Evolutionary conservation across 2,113 vertebrate species (phyloP).

Genomic region (Phycodurus eques): DNA sequence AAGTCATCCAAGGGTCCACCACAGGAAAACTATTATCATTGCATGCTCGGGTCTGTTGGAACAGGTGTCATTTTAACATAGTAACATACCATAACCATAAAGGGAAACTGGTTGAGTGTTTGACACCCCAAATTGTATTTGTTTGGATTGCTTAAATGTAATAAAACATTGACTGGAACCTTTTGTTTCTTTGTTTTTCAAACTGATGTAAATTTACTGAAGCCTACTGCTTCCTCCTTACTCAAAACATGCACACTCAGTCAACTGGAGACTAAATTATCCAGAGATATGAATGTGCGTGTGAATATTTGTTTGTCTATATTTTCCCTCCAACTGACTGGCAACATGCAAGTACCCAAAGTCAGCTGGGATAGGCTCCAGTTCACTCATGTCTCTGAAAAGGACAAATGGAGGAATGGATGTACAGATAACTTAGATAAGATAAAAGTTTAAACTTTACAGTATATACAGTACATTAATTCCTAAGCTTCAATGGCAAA

Average conservation of each 20-base stretch:
- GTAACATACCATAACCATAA: neutral
- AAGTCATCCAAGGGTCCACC: conserved; percentile 7
- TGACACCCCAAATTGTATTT: neutral
- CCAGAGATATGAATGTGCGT: neutral
- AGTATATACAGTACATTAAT: neutral
- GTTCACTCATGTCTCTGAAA: neutral
- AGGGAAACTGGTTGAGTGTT: neutral
- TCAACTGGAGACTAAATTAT: neutral
- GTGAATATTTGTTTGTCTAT: neutral
- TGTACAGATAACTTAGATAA: neutral
- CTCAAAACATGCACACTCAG: neutral
- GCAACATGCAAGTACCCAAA: neutral
- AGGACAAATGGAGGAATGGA: neutral
- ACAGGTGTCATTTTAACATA: neutral
- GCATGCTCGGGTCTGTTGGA: neutral
- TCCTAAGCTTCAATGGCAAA: neutral
- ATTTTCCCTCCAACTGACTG: neutral
- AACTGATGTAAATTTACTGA: neutral
- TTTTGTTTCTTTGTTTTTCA: neutral
- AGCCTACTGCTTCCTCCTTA: neutral
- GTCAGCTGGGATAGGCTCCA: neutral
- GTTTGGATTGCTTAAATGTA: neutral
- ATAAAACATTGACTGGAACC: neutral
- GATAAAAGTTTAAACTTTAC: too few species aligned
- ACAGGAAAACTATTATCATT: neutral